Base-by-base conservation (phyloP, 2,797 vertebrate genomes). In the Pterois miles region DNA sequence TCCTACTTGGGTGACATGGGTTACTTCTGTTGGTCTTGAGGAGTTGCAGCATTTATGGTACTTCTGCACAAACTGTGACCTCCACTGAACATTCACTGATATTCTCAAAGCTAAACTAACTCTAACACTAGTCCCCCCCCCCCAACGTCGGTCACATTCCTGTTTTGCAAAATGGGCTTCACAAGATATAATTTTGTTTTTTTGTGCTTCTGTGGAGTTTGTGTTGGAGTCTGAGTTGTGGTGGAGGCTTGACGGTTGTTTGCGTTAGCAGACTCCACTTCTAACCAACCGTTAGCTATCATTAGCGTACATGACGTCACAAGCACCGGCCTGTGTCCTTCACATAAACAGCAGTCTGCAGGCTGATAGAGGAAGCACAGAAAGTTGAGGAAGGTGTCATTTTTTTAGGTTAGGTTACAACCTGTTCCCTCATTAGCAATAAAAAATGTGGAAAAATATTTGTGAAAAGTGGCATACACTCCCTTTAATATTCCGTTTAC, bases 371-470 rank as follows among this genome's bases (percentile, higher is more conserved):
- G 43, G 18, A 46, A 46, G 9, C 43, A 46, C 43, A 46, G 43
- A 29, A 29, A 29, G 29, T 29, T 5, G 29, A 4, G 29, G 29
- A 46, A 46, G 43, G 43, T 46, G 18, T 46, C 0, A n/a, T n/a
- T 46, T 46, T 46, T 46, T 46, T 9, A 9, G 43, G 8, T 46
- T 46, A 46, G 43, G 43, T 46, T 20, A 46, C 43, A 46, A n/a
- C 43, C 43, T 20, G 43, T 46, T 46, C 18, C 8, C 43, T 20
- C 43, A 46, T 46, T 0, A 8, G 43, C 43, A 20, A 46, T 46
- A 46, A 0, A 20, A 46, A 46, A n/a, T 0, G 0, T n/a, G n/a
- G n/a, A n/a, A n/a, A n/a, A n/a, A n/a, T n/a, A 46, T 46, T 46
- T 46, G 43, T 46, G 20, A 46, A 46, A 46, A n/a, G 43, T 46